Conservation (phyloP, 2,888 invertebrate species). For the Trissolcus japonicus region DNA sequence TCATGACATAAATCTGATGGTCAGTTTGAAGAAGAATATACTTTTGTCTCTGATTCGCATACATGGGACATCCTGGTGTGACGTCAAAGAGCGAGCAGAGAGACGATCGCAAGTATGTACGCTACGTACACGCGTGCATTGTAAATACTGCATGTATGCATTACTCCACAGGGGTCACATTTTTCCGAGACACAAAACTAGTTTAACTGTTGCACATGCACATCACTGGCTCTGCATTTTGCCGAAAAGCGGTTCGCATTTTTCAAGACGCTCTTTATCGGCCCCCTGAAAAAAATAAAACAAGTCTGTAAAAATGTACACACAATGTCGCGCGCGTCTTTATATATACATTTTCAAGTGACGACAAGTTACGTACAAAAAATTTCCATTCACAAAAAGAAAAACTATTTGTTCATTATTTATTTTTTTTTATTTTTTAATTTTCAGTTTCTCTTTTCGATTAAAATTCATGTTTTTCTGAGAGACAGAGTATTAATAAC, state of each 20-base stretch:
- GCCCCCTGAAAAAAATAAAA: constrained; percentile 18
- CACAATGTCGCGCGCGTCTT: too few relatives aligned
- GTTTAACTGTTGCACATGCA: constrained; percentile 38
- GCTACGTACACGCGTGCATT: constrained; percentile 16
- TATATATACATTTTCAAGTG: too few relatives aligned
- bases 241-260: constrained; percentile 34
- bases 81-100: constrained; percentile 34
- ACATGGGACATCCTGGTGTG: constrained; percentile 41
- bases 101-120: constrained; percentile 13
- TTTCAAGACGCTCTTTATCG: constrained; percentile 30
- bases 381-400: too few relatives aligned
- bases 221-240: constrained; percentile 25
- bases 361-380: too few relatives aligned
- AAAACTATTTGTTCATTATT: too few relatives aligned
- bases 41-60: constrained; percentile 26
- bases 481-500: too few relatives aligned
- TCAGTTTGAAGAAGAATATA: constrained; percentile 30
- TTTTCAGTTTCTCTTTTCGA: too few relatives aligned
- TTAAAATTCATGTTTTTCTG: too few relatives aligned
- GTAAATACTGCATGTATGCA: constrained; percentile 18
- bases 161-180: constrained; percentile 25
- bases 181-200: constrained; percentile 45
- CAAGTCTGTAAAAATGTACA: constrained; percentile 17
- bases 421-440: too few relatives aligned
- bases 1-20: constrained; percentile 18